Evolutionary conservation across 37 sponge, comb jelly and placozoan genomes (phyloP).

Genomic region (Corticium candelabrum): DNA sequence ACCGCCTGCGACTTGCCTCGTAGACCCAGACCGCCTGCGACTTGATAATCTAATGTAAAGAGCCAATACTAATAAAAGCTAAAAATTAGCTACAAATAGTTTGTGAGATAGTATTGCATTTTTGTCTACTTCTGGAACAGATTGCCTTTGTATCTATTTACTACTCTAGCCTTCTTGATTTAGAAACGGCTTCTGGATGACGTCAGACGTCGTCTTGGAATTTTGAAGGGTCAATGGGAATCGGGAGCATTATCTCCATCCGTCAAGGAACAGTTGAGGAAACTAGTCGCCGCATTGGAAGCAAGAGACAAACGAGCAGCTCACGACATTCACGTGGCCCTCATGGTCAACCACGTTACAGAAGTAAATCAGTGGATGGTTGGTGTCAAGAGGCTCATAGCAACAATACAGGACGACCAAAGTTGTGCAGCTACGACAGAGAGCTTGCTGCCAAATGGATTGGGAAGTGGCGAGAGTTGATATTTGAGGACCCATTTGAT

Average conservation of each 20-base stretch:
- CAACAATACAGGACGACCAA: neutral
- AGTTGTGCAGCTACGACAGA: neutral
- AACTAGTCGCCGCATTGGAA: slow-evolving; percentile 22
- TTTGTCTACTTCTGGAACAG: too few relatives aligned
- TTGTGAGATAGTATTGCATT: too few relatives aligned
- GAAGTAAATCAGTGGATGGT: slow-evolving; percentile 70
- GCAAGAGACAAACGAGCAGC: slow-evolving; percentile 14
- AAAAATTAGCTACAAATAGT: too few relatives aligned
- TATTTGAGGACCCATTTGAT: too few relatives aligned
- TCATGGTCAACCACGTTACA: slow-evolving; percentile 56
- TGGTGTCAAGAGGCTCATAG: slow-evolving; percentile 42
- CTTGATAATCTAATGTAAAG: too few relatives aligned
- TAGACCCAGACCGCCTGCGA: too few relatives aligned
- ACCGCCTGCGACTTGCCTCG: too few relatives aligned
- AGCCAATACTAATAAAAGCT: too few relatives aligned
- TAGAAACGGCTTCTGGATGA: neutral
- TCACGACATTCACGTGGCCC: slow-evolving; percentile 36
- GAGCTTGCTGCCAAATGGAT: too few relatives aligned
- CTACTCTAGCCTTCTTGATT: neutral
- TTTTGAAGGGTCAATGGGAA: neutral
- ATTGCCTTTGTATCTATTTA: too few relatives aligned
- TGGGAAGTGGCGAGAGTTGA: too few relatives aligned
- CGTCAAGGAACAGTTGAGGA: neutral
- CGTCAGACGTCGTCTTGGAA: neutral
- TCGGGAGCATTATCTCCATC: neutral